These are phyloP conservation scores for Ormyrus rosae DNA, from an alignment of 2,888 invertebrate species.

Conservation along the genomic window DNA sequence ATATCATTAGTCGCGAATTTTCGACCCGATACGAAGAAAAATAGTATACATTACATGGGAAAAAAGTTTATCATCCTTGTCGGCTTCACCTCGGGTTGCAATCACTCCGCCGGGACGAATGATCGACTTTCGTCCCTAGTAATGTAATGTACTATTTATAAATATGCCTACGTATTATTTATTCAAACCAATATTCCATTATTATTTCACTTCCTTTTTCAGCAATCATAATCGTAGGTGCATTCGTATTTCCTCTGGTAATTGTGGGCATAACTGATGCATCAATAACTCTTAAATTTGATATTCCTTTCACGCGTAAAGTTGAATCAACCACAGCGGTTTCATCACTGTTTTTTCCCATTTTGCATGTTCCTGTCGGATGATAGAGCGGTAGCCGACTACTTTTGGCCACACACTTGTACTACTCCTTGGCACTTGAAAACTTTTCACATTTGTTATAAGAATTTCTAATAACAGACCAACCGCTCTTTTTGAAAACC, in stretches of 20 bases:
- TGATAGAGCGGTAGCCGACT: conserved; percentile 80
- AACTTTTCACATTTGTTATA: conserved; percentile 77
- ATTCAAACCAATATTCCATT: conserved; percentile 76
- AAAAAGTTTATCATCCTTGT: no score
- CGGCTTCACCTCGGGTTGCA: no score
- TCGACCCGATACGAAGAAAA: no score
- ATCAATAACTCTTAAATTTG: conserved; percentile 80
- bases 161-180: no score
- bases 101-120: no score
- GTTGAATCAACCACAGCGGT: conserved; percentile 81
- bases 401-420: conserved; percentile 79
- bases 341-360: conserved; percentile 80
- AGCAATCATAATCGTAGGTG: conserved; percentile 82
- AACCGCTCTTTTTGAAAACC: conserved; percentile 78
- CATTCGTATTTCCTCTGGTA: conserved; percentile 81
- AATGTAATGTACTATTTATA: no score
- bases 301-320: conserved; percentile 77
- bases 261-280: conserved; percentile 82
- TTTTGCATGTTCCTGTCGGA: conserved; percentile 82
- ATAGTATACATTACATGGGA: no score
- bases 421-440: conserved; percentile 77
- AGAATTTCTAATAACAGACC: conserved; percentile 76
- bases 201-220: conserved; percentile 83
- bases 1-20: no score
- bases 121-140: no score